Evolutionary conservation across 2,797 vertebrate species (phyloP).

Genomic region (Coranthus polyacanthus): DNA sequence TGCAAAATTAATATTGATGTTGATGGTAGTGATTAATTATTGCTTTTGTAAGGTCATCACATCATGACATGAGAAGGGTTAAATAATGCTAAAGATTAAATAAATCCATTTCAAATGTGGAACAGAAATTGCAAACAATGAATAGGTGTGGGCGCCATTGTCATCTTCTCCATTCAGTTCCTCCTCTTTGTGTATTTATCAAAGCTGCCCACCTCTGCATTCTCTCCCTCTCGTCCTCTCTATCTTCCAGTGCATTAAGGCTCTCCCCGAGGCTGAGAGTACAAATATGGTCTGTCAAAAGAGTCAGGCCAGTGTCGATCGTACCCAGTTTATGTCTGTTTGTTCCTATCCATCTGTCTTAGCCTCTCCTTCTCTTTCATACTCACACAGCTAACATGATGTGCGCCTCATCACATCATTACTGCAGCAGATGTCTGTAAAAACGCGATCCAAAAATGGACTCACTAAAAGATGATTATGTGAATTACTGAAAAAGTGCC

Average conservation of each 20-base stretch:
- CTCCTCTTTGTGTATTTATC: conserved; percentile 26
- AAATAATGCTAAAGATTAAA: too few species aligned
- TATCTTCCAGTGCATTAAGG: conserved; percentile 21
- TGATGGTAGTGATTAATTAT: not conserved
- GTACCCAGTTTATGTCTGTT: conserved; percentile 36
- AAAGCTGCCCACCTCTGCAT: conserved; percentile 8
- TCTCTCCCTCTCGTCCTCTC: not conserved
- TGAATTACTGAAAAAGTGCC: conserved; percentile 32
- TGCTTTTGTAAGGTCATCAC: too few species aligned
- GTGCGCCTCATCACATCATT: conserved; percentile 45
- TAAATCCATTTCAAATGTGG: not conserved
- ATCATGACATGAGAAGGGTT: too few species aligned
- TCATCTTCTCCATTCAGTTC: conserved; percentile 19
- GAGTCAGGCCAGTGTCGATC: conserved; percentile 18
- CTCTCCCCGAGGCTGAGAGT: conserved; percentile 29
- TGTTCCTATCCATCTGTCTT: conserved; percentile 8
- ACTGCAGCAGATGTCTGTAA: conserved; percentile 44
- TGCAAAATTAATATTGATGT: too few species aligned
- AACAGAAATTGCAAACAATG: not conserved
- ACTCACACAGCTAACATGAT: conserved; percentile 9
- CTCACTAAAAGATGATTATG: conserved; percentile 40
- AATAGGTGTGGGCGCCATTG: conserved; percentile 3
- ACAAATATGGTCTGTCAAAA: conserved; percentile 30
- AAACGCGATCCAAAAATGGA: conserved; percentile 29
- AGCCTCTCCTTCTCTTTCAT: not conserved